Evolutionary conservation across 1,140 invertebrate species (phyloP).

Genomic region (Wasmannia auropunctata): DNA sequence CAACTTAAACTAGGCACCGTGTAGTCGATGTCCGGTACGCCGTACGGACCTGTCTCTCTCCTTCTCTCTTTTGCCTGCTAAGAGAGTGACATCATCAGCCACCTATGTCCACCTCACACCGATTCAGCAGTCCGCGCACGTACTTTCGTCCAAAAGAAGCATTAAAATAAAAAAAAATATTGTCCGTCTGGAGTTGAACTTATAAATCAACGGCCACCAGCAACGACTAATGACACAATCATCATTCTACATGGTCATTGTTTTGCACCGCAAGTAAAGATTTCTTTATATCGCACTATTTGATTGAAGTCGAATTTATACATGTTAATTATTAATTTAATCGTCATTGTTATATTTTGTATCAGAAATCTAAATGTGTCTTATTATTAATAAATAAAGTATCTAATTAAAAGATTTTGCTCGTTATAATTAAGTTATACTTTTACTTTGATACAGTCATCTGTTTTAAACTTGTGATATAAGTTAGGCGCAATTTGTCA

Average conservation of each 20-base stretch:
- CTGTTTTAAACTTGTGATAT: neutral
- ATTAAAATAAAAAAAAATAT: conserved; percentile 80
- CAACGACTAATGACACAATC: conserved; percentile 68
- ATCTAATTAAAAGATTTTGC: neutral
- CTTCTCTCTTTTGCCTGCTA: conserved; percentile 47
- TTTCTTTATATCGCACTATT: conserved; percentile 5
- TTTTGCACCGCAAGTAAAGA: neutral
- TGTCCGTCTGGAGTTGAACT: conserved; percentile 78
- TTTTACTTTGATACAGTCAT: neutral
- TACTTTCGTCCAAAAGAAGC: conserved; percentile 78
- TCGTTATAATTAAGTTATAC: neutral
- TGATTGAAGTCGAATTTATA: neutral
- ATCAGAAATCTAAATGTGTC: neutral
- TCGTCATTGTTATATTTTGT: neutral
- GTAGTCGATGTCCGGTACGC: conserved; percentile 78
- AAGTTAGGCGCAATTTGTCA: neutral
- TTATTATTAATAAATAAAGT: neutral
- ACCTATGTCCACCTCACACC: conserved; percentile 79
- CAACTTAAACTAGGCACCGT: conserved; percentile 79
- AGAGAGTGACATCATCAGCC: conserved; percentile 82
- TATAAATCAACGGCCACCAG: conserved; percentile 77
- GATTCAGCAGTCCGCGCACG: conserved; percentile 79
- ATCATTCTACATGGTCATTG: conserved; percentile 49
- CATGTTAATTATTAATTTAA: neutral
- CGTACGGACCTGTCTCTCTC: conserved; percentile 69